Percentiles rank a stretch among this genome's conserved stretches.
phyloP scores from a whole-genome alignment of 2,888 invertebrate genomes.

The Zygothrica quintamaculata region DNA sequence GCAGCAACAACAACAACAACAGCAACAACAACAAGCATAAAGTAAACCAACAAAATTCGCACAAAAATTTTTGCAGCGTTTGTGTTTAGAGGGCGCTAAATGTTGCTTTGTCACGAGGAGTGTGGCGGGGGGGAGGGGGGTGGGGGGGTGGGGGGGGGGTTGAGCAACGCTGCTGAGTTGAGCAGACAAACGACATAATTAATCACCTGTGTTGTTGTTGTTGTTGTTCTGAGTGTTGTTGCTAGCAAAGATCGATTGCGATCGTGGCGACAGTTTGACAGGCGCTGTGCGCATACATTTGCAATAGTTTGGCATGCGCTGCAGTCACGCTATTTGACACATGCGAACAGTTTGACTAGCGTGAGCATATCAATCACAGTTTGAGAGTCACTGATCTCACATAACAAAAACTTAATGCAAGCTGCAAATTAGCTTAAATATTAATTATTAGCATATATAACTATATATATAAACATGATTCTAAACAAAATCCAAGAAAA shows the following conservation, averaged over 20 bases:
- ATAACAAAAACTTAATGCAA: too few relatives aligned
- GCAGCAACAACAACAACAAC: conserved; percentile 34
- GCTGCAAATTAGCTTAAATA: too few relatives aligned
- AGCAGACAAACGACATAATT: conserved; percentile 52
- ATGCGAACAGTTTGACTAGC: conserved; percentile 11
- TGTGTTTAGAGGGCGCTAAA: neutral
- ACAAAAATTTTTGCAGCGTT: conserved; percentile 43
- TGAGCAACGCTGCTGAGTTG: conserved; percentile 29
- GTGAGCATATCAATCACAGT: conserved; percentile 8
- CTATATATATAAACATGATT: too few relatives aligned
- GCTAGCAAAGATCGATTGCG: conserved; percentile 36
- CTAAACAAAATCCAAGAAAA: too few relatives aligned
- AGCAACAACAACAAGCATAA: conserved; percentile 24
- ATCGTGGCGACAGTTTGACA: conserved; percentile 45
- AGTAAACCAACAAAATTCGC: conserved; percentile 53
- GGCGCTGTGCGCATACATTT: conserved; percentile 24
- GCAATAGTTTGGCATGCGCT: neutral
- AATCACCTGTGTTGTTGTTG: conserved; percentile 41
- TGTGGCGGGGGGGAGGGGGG: neutral
- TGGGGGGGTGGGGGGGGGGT: neutral
- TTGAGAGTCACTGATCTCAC: neutral
- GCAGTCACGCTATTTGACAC: neutral
- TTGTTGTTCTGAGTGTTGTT: conserved; percentile 5
- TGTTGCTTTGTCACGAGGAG: neutral
- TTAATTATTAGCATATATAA: too few relatives aligned